phyloP scores from a whole-genome alignment of 2,113 vertebrate species.

The Nanger granti region DNA sequence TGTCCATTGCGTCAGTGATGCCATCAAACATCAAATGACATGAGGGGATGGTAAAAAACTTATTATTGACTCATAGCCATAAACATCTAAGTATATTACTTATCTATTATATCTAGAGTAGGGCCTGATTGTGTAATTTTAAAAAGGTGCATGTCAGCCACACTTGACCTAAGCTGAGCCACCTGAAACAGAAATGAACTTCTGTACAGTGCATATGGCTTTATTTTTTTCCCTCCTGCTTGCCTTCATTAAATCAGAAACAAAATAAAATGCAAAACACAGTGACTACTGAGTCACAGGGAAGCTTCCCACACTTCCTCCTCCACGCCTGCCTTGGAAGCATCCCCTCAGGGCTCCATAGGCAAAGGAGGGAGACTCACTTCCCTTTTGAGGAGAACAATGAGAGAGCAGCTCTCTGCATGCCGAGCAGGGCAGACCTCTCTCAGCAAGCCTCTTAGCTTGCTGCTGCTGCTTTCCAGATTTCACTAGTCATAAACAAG shows the following conservation, averaged over 20 bases:
- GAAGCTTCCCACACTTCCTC: not conserved
- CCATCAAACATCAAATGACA: not conserved
- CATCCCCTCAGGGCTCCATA: not conserved
- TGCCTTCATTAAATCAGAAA: not conserved
- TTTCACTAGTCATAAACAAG: not conserved
- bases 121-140: not conserved
- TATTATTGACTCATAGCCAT: not conserved
- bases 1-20: not conserved
- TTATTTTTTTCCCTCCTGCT: not conserved
- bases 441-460: not conserved
- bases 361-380: not conserved
- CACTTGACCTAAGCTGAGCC: not conserved
- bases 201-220: not conserved
- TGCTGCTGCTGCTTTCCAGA: not conserved
- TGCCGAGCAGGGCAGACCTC: not conserved
- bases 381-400: not conserved
- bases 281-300: not conserved
- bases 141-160: not conserved
- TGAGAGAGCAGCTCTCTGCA: not conserved
- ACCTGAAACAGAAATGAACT: not conserved
- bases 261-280: not conserved
- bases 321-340: not conserved
- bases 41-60: not conserved
- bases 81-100: not conserved
- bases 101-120: not conserved